Evolutionary conservation across 2,888 invertebrate genomes (phyloP).

Genomic region (Podotricha telesiphe): DNA sequence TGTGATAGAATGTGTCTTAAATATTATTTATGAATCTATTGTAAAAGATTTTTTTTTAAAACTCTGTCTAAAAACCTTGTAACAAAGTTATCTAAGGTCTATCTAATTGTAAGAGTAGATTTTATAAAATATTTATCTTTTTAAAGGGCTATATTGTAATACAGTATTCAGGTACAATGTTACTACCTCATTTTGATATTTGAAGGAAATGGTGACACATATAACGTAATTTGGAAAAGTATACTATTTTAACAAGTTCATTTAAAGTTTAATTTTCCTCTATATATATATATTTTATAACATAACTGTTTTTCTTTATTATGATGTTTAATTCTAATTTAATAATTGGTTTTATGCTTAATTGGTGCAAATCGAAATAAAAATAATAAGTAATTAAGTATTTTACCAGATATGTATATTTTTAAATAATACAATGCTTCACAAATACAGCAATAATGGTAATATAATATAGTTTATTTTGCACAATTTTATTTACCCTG

Average conservation of each 20-base stretch:
- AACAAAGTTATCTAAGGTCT: background rate
- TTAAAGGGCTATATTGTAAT: background rate
- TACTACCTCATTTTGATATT: constrained; percentile 3
- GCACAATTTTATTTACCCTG: no score
- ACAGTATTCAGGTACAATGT: background rate
- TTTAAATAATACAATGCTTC: no score
- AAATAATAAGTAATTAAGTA: no score
- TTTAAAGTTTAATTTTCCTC: background rate
- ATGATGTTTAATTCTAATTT: background rate
- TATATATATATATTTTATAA: background rate
- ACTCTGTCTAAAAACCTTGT: background rate
- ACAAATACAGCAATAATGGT: no score
- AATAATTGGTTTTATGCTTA: no score
- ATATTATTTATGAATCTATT: background rate
- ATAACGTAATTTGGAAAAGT: background rate
- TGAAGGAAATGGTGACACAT: background rate
- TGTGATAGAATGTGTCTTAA: constrained; percentile 11
- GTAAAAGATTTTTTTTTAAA: no score
- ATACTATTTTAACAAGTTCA: background rate
- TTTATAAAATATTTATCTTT: background rate
- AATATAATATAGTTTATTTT: no score
- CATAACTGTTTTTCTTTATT: background rate
- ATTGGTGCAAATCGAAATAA: no score
- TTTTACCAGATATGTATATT: no score
- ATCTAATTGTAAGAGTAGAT: background rate